phyloP scores from a whole-genome alignment of 2,888 invertebrate species.

The Netelia virgata region DNA sequence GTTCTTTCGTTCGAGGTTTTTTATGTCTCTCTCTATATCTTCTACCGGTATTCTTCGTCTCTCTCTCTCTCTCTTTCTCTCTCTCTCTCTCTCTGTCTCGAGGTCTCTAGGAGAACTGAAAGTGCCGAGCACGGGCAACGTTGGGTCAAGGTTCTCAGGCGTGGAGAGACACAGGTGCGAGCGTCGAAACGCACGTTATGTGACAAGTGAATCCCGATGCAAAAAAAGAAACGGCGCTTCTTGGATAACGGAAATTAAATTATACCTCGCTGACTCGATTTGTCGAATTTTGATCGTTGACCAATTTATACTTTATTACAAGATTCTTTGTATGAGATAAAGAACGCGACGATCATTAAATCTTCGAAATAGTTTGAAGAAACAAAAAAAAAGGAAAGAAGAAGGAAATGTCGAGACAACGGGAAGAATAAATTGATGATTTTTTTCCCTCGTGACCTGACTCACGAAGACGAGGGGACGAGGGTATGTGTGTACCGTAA shows the following conservation, averaged over 20 bases:
- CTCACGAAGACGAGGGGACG: background rate
- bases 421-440: background rate
- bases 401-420: background rate
- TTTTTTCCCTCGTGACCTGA: constrained; percentile 7
- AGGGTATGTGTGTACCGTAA: constrained; percentile 36
- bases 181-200: background rate
- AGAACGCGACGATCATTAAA: too few species aligned
- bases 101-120: constrained; percentile 49
- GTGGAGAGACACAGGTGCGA: constrained; percentile 36
- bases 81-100: constrained; percentile 3
- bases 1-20: background rate
- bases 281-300: too few species aligned
- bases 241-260: constrained; percentile 47
- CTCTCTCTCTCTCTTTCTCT: constrained; percentile 7
- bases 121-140: constrained; percentile 13
- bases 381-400: too few species aligned
- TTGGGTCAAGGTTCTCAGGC: constrained; percentile 55
- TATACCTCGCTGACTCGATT: background rate
- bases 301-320: too few species aligned
- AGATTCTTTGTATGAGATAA: too few species aligned
- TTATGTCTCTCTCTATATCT: constrained; percentile 27
- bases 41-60: constrained; percentile 7
- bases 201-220: constrained; percentile 36
- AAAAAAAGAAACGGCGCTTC: constrained; percentile 50
- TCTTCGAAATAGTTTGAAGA: too few species aligned